phyloP scores from a whole-genome alignment of 2,113 vertebrate genomes.

The Paratilapia polleni region DNA sequence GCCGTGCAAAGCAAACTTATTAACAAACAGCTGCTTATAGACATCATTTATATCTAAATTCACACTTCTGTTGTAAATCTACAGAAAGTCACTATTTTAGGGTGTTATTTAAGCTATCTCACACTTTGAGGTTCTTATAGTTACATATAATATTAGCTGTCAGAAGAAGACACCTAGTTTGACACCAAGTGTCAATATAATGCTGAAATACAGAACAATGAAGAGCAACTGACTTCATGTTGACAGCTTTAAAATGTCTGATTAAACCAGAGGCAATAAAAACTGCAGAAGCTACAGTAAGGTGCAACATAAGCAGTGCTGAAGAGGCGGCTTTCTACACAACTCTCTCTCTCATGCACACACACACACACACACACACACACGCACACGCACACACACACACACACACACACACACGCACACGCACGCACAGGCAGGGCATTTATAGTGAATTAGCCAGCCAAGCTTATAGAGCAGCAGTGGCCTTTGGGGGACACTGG shows the following conservation, averaged over 20 bases:
- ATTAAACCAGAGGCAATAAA: conserved; percentile 29
- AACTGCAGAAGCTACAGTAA: conserved; percentile 14
- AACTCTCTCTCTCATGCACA: neutral
- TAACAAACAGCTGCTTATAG: neutral
- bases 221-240: neutral
- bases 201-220: neutral
- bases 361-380: neutral
- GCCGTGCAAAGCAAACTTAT: too few species aligned
- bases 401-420: conserved; percentile 3
- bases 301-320: neutral
- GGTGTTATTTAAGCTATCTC: too few species aligned
- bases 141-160: neutral
- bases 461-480: conserved; percentile 48
- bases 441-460: conserved; percentile 49
- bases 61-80: neutral
- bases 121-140: neutral
- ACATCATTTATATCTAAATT: neutral
- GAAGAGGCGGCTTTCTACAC: conserved; percentile 1
- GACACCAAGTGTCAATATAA: neutral
- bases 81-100: neutral
- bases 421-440: neutral
- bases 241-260: conserved; percentile 35
- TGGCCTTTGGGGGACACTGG: conserved; percentile 44
- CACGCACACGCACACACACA: neutral
- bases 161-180: neutral